Base-by-base conservation (phyloP, 2,113 vertebrate genomes). In the Carettochelys insculpta region DNA sequence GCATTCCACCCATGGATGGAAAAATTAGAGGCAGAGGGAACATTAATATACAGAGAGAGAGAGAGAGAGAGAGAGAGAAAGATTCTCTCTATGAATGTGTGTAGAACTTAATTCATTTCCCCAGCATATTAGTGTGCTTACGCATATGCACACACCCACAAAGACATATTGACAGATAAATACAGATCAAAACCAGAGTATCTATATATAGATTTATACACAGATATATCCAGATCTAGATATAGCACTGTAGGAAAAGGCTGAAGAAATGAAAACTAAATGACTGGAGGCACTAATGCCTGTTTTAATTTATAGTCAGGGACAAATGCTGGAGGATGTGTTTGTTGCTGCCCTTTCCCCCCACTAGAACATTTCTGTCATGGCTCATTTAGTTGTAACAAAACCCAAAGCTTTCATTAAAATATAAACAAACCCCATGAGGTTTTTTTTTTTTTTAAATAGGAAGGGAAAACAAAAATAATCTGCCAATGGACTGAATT, bases 251-350 rank as follows among this genome's bases (percentile, higher is more conserved):
- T 47, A 85, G 38, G 58, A 91, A 88, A 91, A 71, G n/a, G 82
- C 86, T 92, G 81, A 25, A 82, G 77, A 45, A 81, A 88, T 43
- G 56, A 88, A 85, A 91, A 83, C 41, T 48, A n/a, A 90, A 92
- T 41, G 41, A 79, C 77, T 54, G 52, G 61, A 48, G 85, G 88
- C 82, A 92, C 52, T 80, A 50, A 86, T 77, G 90, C 50, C 68
- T 78, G 58, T 85, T 95, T 90, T 87, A 79, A 92, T 87, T 93
- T 87, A 83, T 41, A 89, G 48, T 80, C 61, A 82, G 51, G 90
- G 88, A 1, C 1, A 76, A 86, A 92, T 48, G 61, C 53, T 61
- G 52, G 78, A 94, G 52, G 19, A 80, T n/a, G 75, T 1, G 25
- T 58, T 91, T 56, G 88, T 12, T 71, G 19, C 73, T 79, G 85